A percentile compares a stretch with the other conserved stretches of the same genome.
Evolutionary conservation across 2,113 vertebrate species (phyloP).

Genomic region (Ceyx margarethae): DNA sequence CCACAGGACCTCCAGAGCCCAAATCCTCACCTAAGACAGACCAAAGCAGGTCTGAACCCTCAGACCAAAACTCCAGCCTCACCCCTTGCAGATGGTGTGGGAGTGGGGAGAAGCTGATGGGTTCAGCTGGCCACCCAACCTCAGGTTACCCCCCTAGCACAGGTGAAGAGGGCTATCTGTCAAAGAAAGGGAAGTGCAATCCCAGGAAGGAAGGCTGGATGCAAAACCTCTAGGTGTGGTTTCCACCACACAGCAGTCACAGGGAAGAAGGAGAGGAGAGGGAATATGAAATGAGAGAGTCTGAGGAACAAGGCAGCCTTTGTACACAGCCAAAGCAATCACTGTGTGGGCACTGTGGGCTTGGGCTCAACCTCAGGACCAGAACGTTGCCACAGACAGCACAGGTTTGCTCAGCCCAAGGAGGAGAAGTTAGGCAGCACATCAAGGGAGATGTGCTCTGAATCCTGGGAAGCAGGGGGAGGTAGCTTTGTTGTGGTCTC

Average conservation of each 20-base stretch:
- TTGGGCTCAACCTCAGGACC: not conserved
- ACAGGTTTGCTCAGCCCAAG: not conserved
- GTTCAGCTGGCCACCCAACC: not conserved
- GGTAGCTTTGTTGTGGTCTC: not conserved
- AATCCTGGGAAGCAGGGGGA: not conserved
- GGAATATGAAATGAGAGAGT: not conserved
- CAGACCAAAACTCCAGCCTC: not conserved
- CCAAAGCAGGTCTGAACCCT: not conserved
- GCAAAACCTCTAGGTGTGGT: not conserved
- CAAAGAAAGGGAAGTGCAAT: not conserved
- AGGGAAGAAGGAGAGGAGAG: not conserved
- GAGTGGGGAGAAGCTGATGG: not conserved
- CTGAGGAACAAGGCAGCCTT: not conserved
- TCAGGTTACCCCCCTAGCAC: not conserved
- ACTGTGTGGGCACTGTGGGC: not conserved
- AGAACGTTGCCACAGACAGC: not conserved
- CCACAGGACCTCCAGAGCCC: not conserved
- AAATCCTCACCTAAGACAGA: not conserved
- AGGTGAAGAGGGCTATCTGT: not conserved
- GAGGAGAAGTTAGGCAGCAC: not conserved
- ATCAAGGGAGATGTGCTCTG: not conserved
- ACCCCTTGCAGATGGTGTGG: accelerated
- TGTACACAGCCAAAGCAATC: not conserved
- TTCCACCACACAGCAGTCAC: not conserved
- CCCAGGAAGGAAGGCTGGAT: not conserved